Conservation (phyloP, 2,888 invertebrate species). For the Eudasyphora cyanicolor region DNA sequence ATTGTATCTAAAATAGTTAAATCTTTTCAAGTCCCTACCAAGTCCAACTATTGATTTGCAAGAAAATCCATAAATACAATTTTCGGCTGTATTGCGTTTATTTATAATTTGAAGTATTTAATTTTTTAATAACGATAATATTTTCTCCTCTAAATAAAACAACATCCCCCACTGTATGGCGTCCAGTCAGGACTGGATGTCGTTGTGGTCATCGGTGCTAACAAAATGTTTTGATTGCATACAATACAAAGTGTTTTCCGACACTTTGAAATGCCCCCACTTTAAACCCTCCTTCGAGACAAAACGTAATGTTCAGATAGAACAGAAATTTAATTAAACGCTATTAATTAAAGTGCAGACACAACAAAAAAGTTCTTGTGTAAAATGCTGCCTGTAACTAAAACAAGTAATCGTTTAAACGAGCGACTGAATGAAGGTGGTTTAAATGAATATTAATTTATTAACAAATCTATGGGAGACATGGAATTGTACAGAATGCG, state of each 20-base stretch:
- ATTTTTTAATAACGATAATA: no score
- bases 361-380: background rate
- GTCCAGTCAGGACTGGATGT: no score
- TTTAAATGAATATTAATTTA: constrained; percentile 55
- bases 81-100: no score
- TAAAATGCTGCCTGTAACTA: background rate
- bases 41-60: no score
- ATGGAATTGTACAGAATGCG: background rate
- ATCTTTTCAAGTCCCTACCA: no score
- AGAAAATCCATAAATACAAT: no score
- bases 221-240: background rate
- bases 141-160: no score
- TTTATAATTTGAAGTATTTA: no score
- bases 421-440: constrained; percentile 42
- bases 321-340: constrained; percentile 25
- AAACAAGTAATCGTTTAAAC: background rate
- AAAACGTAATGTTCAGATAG: background rate
- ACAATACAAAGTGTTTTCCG: constrained; percentile 8
- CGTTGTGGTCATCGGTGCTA: background rate
- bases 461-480: constrained; percentile 2
- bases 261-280: background rate
- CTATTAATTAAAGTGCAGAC: constrained; percentile 17
- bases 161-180: no score
- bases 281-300: background rate
- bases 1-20: no score